phyloP scores from a whole-genome alignment of 2,113 vertebrate species.

The Butorides virescens region DNA sequence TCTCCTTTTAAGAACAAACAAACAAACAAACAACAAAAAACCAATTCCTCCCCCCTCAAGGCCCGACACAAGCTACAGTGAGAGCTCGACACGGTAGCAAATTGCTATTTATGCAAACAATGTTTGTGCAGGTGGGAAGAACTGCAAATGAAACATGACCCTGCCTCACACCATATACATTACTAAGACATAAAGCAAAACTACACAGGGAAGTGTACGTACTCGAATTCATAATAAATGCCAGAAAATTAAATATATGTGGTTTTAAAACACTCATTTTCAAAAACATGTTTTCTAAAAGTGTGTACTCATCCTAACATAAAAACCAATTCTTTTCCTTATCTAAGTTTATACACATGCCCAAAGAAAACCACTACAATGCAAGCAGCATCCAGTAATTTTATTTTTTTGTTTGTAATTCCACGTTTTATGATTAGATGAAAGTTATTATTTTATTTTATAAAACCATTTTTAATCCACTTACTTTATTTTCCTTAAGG shows the following conservation, averaged over 20 bases:
- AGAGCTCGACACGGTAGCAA: neutral
- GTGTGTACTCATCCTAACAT: neutral
- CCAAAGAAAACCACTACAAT: neutral
- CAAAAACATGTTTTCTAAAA: neutral
- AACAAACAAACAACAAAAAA: neutral
- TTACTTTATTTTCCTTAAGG: conserved; percentile 96
- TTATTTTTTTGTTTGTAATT: neutral
- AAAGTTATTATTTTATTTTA: neutral
- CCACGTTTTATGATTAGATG: neutral
- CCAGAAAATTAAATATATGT: neutral
- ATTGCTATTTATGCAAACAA: neutral
- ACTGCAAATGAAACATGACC: neutral
- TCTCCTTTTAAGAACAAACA: neutral
- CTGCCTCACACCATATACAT: neutral
- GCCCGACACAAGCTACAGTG: neutral
- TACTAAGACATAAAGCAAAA: neutral
- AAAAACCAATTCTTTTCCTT: neutral
- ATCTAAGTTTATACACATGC: neutral
- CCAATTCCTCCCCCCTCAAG: neutral
- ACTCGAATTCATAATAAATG: neutral
- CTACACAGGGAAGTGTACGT: neutral
- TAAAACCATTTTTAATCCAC: neutral
- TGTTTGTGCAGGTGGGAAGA: neutral
- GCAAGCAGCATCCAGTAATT: neutral
- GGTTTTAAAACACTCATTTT: neutral